Evolutionary conservation across 2,888 invertebrate species (phyloP).

Genomic region (Mythimna lalbum): DNA sequence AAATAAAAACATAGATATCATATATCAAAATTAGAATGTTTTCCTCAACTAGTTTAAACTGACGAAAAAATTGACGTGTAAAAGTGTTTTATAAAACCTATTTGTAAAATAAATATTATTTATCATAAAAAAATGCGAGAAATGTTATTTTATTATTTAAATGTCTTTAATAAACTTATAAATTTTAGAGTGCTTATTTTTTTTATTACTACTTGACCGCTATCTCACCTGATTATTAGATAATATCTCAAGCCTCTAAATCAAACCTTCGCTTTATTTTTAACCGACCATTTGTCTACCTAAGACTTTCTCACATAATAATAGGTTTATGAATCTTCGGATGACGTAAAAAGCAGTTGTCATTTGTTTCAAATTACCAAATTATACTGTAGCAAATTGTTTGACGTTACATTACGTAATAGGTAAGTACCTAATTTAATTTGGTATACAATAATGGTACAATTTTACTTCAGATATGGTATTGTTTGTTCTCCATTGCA

Average conservation of each 20-base stretch:
- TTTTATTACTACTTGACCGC: no score
- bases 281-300: neutral
- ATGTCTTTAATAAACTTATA: no score
- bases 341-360: conserved; percentile 1
- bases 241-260: no score
- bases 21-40: no score
- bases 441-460: neutral
- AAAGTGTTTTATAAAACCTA: no score
- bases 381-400: conserved; percentile 18
- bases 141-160: neutral
- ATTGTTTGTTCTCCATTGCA: conserved; percentile 50
- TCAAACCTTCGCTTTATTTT: neutral
- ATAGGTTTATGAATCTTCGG: neutral
- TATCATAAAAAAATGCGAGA: no score
- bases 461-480: conserved; percentile 16
- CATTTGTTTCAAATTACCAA: conserved; percentile 28
- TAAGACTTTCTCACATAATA: neutral
- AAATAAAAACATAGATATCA: no score
- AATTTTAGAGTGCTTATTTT: no score
- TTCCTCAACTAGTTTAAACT: no score
- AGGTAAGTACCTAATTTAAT: conserved; percentile 6
- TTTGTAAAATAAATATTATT: no score
- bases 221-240: no score
- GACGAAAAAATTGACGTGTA: no score
- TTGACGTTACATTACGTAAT: conserved; percentile 10